Conservation (phyloP, 2,888 invertebrate genomes). For the Poecilus cupreus region DNA sequence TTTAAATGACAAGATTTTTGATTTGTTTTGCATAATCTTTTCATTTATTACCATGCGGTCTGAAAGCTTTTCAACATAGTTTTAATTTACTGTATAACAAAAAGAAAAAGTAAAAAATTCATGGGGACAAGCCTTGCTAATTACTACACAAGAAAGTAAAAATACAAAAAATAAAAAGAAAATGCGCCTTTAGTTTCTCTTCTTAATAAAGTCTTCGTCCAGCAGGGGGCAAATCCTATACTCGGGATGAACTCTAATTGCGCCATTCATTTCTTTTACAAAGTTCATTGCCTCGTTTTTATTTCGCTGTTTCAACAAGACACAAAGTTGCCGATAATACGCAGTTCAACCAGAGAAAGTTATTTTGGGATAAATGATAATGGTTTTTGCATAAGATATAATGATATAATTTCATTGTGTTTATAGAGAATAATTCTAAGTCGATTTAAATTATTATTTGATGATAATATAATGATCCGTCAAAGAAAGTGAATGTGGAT, state of each 20-base stretch:
- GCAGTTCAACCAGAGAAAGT: constrained; percentile 28
- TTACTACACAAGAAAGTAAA: too few relatives aligned
- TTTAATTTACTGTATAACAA: too few relatives aligned
- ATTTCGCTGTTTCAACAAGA: background rate
- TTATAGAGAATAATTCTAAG: constrained; percentile 35
- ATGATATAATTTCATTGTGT: constrained; percentile 53
- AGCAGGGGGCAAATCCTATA: background rate
- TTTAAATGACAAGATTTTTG: too few relatives aligned
- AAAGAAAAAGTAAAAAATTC: too few relatives aligned
- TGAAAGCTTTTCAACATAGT: too few relatives aligned
- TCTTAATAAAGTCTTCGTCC: too few relatives aligned
- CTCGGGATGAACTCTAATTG: constrained; percentile 3
- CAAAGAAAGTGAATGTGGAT: constrained; percentile 43
- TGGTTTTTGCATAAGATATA: constrained; percentile 53
- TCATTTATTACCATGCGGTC: too few relatives aligned
- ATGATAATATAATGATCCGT: constrained; percentile 55
- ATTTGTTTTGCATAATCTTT: too few relatives aligned
- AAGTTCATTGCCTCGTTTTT: constrained; percentile 35
- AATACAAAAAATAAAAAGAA: too few relatives aligned
- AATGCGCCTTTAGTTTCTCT: too few relatives aligned
- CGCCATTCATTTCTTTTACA: background rate
- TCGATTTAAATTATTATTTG: constrained; percentile 54
- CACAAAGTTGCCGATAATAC: background rate
- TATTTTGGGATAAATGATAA: constrained; percentile 42
- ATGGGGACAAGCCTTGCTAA: too few relatives aligned